Evolutionary conservation across 2,797 vertebrate genomes (phyloP).

Genomic region (Masticophis lateralis): DNA sequence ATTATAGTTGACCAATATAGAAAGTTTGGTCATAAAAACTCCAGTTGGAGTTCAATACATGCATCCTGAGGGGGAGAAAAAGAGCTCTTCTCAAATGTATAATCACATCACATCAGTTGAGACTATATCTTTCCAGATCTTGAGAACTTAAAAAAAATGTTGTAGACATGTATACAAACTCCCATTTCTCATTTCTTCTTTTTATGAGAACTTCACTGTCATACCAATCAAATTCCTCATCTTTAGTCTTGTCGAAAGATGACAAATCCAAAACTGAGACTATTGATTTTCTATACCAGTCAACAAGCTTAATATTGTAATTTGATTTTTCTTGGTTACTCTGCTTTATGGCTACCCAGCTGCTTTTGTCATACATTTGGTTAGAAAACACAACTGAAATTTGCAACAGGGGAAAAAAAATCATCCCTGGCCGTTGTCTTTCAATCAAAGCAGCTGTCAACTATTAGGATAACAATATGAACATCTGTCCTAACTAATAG

Average conservation of each 20-base stretch:
- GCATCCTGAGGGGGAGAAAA: background rate
- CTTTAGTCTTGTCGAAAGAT: background rate
- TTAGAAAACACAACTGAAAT: conserved; percentile 29
- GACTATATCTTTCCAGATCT: background rate
- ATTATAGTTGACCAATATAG: background rate
- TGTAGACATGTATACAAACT: background rate
- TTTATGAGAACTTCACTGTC: background rate
- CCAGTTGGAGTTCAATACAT: background rate
- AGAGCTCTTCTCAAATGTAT: background rate
- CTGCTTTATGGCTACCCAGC: conserved; percentile 42
- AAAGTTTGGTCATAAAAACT: background rate
- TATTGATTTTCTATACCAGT: background rate
- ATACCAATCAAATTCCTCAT: background rate
- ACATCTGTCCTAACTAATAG: conserved; percentile 57
- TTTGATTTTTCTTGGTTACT: conserved; percentile 2
- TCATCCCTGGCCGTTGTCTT: conserved; percentile 36
- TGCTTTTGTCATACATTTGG: conserved; percentile 25
- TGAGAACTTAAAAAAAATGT: background rate
- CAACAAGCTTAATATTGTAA: conserved; percentile 11
- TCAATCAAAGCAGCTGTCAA: conserved; percentile 44
- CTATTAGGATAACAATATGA: conserved; percentile 33
- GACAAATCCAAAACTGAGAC: conserved; percentile 1
- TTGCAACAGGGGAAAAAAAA: background rate
- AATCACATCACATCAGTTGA: background rate
- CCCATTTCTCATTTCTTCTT: background rate